Evolutionary conservation across 1,140 invertebrate species (phyloP).

Genomic region (Pogonomyrmex californicus): DNA sequence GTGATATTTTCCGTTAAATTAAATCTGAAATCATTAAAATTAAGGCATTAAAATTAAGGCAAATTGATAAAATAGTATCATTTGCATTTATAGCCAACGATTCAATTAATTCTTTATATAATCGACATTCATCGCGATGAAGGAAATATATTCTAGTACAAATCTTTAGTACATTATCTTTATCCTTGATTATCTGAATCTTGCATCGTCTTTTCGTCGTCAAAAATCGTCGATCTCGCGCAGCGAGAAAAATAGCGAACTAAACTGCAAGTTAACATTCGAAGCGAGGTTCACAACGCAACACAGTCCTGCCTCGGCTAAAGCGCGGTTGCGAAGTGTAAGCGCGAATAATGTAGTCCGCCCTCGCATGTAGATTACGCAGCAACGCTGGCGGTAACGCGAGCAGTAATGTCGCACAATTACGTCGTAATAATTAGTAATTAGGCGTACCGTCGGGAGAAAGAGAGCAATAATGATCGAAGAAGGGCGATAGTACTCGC

Average conservation of each 20-base stretch:
- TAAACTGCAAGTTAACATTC: slow-evolving; percentile 7
- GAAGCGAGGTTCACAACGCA: neutral
- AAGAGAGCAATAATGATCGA: slow-evolving; percentile 23
- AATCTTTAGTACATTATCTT: neutral
- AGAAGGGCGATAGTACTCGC: slow-evolving; percentile 10
- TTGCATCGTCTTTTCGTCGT: neutral
- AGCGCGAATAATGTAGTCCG: slow-evolving; percentile 81
- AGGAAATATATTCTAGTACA: neutral
- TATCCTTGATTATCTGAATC: neutral
- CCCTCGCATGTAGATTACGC: slow-evolving; percentile 76
- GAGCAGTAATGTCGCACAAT: slow-evolving; percentile 79
- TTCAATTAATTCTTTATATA: neutral
- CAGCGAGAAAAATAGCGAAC: neutral
- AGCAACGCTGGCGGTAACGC: slow-evolving; percentile 58
- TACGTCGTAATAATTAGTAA: slow-evolving; percentile 81
- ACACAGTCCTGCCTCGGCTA: neutral
- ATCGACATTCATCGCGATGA: neutral
- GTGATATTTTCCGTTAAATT: neutral
- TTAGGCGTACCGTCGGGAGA: slow-evolving; percentile 61
- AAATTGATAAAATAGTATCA: neutral
- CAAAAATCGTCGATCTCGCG: neutral
- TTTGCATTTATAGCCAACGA: neutral
- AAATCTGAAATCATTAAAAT: neutral
- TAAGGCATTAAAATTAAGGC: neutral
- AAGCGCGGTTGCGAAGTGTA: slow-evolving; percentile 67